Evolutionary conservation across 2,797 vertebrate genomes (phyloP).

Genomic region (Toxotes lorentzi): DNA sequence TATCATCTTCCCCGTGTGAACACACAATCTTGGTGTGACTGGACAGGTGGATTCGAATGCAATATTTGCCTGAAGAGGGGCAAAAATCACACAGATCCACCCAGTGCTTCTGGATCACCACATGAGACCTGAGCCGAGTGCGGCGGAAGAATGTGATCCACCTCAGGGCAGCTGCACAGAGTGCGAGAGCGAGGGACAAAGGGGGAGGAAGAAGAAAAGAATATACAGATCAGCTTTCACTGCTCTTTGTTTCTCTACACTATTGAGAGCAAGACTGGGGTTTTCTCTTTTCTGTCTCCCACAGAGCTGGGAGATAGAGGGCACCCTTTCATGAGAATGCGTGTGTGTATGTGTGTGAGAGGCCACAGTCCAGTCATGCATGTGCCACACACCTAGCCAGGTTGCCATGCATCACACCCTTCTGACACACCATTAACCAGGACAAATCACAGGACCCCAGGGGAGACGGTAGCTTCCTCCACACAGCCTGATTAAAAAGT

Average conservation of each 20-base stretch:
- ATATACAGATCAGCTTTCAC: conserved; percentile 74
- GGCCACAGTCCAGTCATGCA: conserved; percentile 30
- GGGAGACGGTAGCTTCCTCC: conserved; percentile 52
- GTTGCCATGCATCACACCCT: conserved; percentile 68
- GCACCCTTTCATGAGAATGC: conserved; percentile 10
- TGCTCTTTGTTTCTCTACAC: conserved; percentile 70
- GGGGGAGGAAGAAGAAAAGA: conserved; percentile 62
- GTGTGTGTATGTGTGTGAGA: background rate
- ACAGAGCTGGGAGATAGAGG: conserved; percentile 52
- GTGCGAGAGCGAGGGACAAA: conserved; percentile 60
- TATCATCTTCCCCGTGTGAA: conserved; percentile 29
- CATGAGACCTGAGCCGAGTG: conserved; percentile 42
- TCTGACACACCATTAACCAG: conserved; percentile 72
- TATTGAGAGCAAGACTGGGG: conserved; percentile 52
- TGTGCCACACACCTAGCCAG: conserved; percentile 54
- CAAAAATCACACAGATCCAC: conserved; percentile 39
- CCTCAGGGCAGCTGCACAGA: conserved; percentile 72
- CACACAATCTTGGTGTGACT: conserved; percentile 42
- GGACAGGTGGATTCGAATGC: conserved; percentile 58
- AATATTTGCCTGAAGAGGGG: conserved; percentile 39
- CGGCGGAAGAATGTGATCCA: conserved; percentile 49
- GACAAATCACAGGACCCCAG: conserved; percentile 73
- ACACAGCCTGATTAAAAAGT: conserved; percentile 73
- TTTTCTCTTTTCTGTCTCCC: conserved; percentile 65
- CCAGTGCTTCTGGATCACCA: conserved; percentile 49